These are phyloP conservation scores for Phengaris alcon DNA, from an alignment of 2,888 invertebrate species.

Conservation along the genomic window DNA sequence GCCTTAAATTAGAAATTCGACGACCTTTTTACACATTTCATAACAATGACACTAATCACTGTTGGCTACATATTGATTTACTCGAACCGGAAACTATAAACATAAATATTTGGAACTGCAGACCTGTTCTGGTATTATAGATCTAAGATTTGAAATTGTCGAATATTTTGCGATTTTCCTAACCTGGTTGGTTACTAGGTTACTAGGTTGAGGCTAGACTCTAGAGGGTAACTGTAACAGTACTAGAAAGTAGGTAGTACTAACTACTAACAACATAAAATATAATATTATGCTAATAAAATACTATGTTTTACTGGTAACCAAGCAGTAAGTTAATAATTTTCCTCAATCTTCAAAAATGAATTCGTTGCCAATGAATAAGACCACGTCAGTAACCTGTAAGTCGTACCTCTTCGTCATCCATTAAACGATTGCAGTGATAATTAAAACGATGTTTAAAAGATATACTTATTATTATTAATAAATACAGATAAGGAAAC, in stretches of 20 bases:
- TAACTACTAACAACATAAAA: neutral
- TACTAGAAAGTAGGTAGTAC: neutral
- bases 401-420: neutral
- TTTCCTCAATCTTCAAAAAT: neutral
- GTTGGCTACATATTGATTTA: neutral
- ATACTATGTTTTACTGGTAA: constrained; percentile 3
- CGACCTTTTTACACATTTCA: constrained; percentile 21
- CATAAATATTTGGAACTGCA: neutral
- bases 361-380: neutral
- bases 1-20: constrained; percentile 36
- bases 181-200: no score
- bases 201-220: no score
- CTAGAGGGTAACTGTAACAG: no score
- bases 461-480: neutral
- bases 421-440: neutral
- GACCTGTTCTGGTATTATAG: no score
- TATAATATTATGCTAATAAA: constrained; percentile 10
- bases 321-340: constrained; percentile 1
- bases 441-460: neutral
- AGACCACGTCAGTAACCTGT: neutral
- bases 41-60: neutral
- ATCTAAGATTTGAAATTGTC: no score
- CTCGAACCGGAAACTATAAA: neutral
- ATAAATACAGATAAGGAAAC: neutral
- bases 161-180: no score